Base-by-base conservation (phyloP, 2,888 invertebrate species). In the Polydrusus cervinus region DNA sequence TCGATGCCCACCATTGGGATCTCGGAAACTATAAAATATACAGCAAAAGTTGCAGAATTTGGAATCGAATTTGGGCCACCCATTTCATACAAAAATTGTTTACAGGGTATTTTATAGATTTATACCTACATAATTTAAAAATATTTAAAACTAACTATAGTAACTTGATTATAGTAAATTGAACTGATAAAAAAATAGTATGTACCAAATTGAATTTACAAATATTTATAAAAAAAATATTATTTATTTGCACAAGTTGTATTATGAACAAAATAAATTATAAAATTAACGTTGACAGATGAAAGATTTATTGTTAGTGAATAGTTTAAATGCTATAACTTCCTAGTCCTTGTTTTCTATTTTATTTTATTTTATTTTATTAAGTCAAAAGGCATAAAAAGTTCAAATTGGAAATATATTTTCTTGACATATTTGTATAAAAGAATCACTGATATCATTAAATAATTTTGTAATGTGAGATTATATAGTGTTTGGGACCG, bases 31-130 rank as follows among this genome's bases (percentile, higher is more conserved):
- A n/a, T n/a, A n/a, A n/a, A n/a, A n/a, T n/a, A n/a, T n/a, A n/a
- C n/a, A n/a, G n/a, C n/a, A n/a, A n/a, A n/a, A n/a, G n/a, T n/a
- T n/a, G n/a, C n/a, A n/a, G n/a, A n/a, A n/a, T n/a, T n/a, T n/a
- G n/a, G n/a, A 34, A 30, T 18, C 30, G n/a, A 18, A 9, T 38
- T 18, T 60, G 16, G 1, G 5, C 2, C 18, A 34, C 65, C 30
- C 49, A 51, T 49, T 49, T 34, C 51, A 51, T 25, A 49, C 34
- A 34, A 38, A 34, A 8, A 49, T 65, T 49, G 47, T 49, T 67
- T 18, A 53, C 67, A 67, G 67, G 67, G 67, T 60, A 60, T 38
- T 57, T 30, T 60, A 38, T 60, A 60, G 9, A 13, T 38, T 60
- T 38, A 38, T 60, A 60, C 18, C 14, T 60, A 5, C 2, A 7